Evolutionary conservation across 2,797 vertebrate species (phyloP).

Genomic region (Macropodus opercularis): DNA sequence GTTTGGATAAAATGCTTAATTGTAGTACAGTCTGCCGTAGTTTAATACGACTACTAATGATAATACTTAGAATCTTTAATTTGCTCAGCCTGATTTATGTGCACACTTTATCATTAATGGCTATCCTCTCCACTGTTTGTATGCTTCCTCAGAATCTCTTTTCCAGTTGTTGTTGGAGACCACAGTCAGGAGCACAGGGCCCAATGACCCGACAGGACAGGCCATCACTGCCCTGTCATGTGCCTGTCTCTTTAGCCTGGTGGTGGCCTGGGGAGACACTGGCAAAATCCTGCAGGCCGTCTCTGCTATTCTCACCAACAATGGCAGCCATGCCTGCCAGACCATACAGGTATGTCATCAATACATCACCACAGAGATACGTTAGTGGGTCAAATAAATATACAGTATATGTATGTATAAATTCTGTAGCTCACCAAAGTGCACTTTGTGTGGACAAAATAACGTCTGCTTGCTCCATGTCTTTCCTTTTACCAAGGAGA

Average conservation of each 20-base stretch:
- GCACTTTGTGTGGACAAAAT: slow-evolving; percentile 6
- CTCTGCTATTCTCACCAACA: slow-evolving; percentile 98
- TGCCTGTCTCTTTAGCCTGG: slow-evolving; percentile 98
- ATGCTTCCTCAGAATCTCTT: slow-evolving; percentile 86
- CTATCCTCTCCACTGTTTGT: neutral
- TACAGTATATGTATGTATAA: too few species aligned
- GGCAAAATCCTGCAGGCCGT: slow-evolving; percentile 96
- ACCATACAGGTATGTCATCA: slow-evolving; percentile 88
- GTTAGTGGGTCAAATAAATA: too few species aligned
- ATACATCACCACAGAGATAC: too few species aligned
- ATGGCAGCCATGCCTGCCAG: slow-evolving; percentile 98
- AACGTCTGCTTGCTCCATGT: slow-evolving; percentile 25
- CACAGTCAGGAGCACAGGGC: slow-evolving; percentile 94
- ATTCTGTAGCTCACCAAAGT: slow-evolving; percentile 8
- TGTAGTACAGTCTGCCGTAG: neutral
- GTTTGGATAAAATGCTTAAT: neutral
- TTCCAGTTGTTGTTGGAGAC: slow-evolving; percentile 98
- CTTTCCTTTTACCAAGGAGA: slow-evolving; percentile 44
- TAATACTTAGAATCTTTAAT: too few species aligned
- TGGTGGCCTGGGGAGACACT: slow-evolving; percentile 98
- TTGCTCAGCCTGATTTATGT: neutral
- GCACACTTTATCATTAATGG: slow-evolving; percentile 1
- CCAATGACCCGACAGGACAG: slow-evolving; percentile 95
- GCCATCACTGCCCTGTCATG: slow-evolving; percentile 96
- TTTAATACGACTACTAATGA: neutral